Evolutionary conservation across 2,888 invertebrate species (phyloP).

Genomic region (Torymus auratus): DNA sequence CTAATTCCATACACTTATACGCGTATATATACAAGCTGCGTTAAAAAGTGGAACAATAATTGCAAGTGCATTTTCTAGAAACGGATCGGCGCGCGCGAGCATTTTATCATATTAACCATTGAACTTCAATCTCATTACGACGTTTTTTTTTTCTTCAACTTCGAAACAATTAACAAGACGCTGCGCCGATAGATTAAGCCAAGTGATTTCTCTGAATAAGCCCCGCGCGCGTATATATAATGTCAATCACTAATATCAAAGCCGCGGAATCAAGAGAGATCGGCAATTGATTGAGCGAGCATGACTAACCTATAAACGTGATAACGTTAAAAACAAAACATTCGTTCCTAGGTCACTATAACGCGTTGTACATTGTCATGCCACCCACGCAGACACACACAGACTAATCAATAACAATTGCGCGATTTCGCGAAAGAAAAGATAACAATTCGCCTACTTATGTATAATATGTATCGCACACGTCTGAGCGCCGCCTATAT

Average conservation of each 20-base stretch:
- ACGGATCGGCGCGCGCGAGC: no score
- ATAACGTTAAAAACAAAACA: conserved; percentile 40
- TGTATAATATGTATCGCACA: no score
- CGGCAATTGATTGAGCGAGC: conserved; percentile 9
- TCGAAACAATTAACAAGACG: conserved; percentile 11
- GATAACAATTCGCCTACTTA: neutral
- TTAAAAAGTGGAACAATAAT: no score
- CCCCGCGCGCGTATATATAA: neutral
- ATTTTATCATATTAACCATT: no score
- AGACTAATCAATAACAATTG: neutral
- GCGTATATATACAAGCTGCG: no score
- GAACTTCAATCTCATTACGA: no score
- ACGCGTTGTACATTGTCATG: neutral
- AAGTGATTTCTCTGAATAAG: conserved; percentile 8
- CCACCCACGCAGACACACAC: no score
- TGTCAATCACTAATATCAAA: conserved; percentile 30
- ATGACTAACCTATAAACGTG: neutral
- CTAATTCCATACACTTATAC: no score
- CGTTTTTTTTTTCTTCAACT: neutral
- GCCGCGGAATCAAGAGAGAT: neutral
- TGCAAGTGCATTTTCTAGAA: no score
- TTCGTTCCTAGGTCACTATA: conserved; percentile 26
- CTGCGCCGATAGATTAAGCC: neutral
- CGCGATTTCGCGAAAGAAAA: conserved; percentile 10
- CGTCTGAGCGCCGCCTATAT: no score